phyloP scores from a whole-genome alignment of 2,797 vertebrate genomes.

The Danio albolineatus region DNA sequence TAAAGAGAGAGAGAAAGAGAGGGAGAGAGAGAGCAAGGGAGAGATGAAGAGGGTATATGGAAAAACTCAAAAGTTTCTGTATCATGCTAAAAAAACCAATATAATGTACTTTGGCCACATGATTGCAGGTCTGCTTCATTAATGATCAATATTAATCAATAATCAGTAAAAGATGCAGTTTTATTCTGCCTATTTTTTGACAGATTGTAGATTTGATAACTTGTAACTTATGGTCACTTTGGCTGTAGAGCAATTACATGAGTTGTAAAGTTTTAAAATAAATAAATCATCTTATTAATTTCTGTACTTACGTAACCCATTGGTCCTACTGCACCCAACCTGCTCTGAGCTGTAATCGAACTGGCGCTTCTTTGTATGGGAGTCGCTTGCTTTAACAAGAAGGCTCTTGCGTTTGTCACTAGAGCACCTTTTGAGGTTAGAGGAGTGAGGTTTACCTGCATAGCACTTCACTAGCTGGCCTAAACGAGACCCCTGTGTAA shows the following conservation, averaged over 20 bases:
- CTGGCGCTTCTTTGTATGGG: too few species aligned
- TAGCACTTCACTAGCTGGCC: too few species aligned
- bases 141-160: not conserved
- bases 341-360: too few species aligned
- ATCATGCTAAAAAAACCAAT: conserved; percentile 22
- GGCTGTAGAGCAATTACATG: not conserved
- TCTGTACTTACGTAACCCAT: too few species aligned
- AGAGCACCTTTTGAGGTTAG: too few species aligned
- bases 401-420: too few species aligned
- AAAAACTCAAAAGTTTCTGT: conserved; percentile 45
- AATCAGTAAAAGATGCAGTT: not conserved
- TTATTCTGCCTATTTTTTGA: not conserved
- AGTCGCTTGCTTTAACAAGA: too few species aligned
- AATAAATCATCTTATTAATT: too few species aligned
- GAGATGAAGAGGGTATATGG: conserved; percentile 49
- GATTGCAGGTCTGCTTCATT: not conserved
- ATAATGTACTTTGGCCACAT: conserved; percentile 7
- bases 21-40: conserved; percentile 48
- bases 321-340: too few species aligned
- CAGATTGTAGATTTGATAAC: not conserved
- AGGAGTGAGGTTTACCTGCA: too few species aligned
- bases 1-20: conserved; percentile 35
- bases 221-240: not conserved
- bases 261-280: too few species aligned
- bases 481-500: too few species aligned